Base-by-base conservation (phyloP, 1,140 invertebrate genomes). In the Euwallacea fornicatus region DNA sequence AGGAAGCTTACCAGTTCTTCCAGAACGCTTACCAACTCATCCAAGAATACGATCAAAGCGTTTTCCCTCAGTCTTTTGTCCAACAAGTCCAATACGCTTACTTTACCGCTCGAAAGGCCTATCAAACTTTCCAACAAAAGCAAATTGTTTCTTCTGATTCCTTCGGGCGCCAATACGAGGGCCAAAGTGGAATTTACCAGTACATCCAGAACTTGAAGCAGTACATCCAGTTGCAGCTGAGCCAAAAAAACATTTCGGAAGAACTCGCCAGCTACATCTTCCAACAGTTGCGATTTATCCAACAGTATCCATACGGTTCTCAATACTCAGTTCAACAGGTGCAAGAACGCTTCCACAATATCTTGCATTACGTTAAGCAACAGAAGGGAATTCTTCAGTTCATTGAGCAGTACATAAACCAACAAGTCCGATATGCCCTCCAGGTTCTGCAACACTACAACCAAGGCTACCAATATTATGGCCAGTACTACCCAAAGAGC, bases 1-100 rank as follows among this genome's bases (percentile, higher is more conserved):
- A 64, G 21, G 15, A 64, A 58, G 61, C 47, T 41, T 62, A 62
- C 13, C 58, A 69, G 33, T 61, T 43, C 33, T 69, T 69, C 67
- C 44, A 61, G 15, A 69, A 62, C 16, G 59, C 21, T 42, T 69
- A 62, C 42, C 58, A 69, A 53, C 46, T 46, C 59, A 60, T 60
- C 16, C 44, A 62, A 53, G 7, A 47, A 43, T 42, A 66, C 0
- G 2, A 10, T 63, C n/a, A 8, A 44, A 63, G 16, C 16, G 8
- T 41, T 11, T 33, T 33, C 21, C 43, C 11, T n/a, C 43, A 68
- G 15, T 59, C 21, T 15, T 11, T 68, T 42, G 42, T 44, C 21
- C n/a, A 68, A 50, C 66, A 68, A 46, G 44, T 56, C 7, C 66
- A 50, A 21, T 50, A 13, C 21, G 66, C 4, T 42, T 42, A 33